Conservation (phyloP, 2,888 invertebrate genomes). For the Ophraella communa region DNA sequence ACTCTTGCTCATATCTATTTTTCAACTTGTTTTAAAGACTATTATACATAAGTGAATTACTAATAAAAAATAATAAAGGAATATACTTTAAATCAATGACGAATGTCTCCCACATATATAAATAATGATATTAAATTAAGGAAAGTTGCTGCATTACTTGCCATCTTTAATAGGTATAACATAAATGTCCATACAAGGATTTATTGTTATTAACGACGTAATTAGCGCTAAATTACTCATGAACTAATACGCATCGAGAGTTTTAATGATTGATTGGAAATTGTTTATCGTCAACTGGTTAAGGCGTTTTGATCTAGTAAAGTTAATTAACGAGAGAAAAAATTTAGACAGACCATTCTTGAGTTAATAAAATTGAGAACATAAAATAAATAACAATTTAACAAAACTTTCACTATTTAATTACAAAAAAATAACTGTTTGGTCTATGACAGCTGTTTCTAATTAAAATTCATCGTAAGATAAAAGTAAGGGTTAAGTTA, state of each 20-base stretch:
- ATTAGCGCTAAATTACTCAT: background rate
- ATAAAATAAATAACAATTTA: too few relatives aligned
- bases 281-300: background rate
- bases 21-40: too few relatives aligned
- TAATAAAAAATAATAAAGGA: too few relatives aligned
- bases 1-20: too few relatives aligned
- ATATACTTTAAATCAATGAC: too few relatives aligned
- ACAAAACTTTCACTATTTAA: too few relatives aligned
- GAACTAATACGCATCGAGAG: background rate
- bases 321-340: background rate
- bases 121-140: background rate
- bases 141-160: background rate
- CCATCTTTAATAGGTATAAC: background rate
- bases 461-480: too few relatives aligned
- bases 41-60: too few relatives aligned
- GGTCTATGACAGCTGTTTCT: too few relatives aligned
- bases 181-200: background rate
- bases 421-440: too few relatives aligned
- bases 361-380: too few relatives aligned
- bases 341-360: background rate
- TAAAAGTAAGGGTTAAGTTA: too few relatives aligned
- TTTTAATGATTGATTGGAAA: background rate
- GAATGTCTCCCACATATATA: background rate
- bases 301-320: background rate
- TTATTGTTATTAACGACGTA: slow-evolving; percentile 1